Conservation (phyloP, 1,140 invertebrate genomes). For the Bombus haemorrhoidalis region DNA sequence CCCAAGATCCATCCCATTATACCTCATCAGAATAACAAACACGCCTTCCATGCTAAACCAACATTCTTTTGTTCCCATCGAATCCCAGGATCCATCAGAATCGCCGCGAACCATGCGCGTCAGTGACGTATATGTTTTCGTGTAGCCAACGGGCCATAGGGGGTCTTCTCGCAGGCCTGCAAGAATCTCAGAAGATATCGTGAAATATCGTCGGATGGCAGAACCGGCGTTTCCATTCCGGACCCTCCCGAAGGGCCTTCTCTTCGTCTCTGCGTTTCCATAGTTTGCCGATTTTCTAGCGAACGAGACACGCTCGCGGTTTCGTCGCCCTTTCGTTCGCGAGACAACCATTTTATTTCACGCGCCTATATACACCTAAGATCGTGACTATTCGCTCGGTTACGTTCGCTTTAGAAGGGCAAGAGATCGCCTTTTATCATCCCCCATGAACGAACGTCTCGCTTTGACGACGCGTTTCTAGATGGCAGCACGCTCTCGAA, state of each 20-base stretch:
- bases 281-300: background rate
- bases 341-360: too few relatives aligned
- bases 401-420: background rate
- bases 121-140: constrained; percentile 66
- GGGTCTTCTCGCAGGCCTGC: background rate
- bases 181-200: constrained; percentile 49
- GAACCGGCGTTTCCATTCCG: background rate
- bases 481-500: constrained; percentile 51
- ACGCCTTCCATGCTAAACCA: constrained; percentile 78
- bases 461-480: constrained; percentile 2
- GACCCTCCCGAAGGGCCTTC: background rate
- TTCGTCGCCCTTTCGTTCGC: background rate
- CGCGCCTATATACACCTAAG: too few relatives aligned
- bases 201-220: constrained; percentile 57
- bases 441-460: background rate
- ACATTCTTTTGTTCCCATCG: constrained; percentile 79
- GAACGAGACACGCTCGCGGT: background rate
- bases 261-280: background rate
- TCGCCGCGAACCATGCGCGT: constrained; percentile 66
- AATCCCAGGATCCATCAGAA: constrained; percentile 80
- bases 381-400: background rate
- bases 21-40: constrained; percentile 82
- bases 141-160: constrained; percentile 34
- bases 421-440: background rate
- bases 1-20: constrained; percentile 80